Percentiles rank a stretch among this genome's conserved stretches.
Evolutionary conservation across 2,797 vertebrate species (phyloP).

Genomic region (Paguma larvata): DNA sequence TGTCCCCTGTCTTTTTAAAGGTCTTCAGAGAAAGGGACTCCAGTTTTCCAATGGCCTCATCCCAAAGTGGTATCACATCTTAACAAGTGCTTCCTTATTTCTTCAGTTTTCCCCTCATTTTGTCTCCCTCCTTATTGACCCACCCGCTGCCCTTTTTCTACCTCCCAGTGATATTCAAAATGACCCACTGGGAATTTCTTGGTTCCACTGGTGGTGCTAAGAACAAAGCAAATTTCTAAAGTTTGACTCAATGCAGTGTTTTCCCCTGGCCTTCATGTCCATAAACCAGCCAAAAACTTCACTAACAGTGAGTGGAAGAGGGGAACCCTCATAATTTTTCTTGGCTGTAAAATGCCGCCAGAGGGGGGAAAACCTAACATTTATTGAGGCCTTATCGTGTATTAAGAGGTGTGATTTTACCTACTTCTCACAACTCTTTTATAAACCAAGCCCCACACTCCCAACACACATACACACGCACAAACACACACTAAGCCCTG

Average conservation of each 20-base stretch:
- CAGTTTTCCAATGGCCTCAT: neutral
- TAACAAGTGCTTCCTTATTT: neutral
- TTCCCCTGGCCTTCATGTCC: neutral
- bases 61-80: neutral
- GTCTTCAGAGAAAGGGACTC: neutral
- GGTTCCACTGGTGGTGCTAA: neutral
- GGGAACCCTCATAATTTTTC: neutral
- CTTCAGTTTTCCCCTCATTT: neutral
- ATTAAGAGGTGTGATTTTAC: neutral
- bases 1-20: constrained; percentile 19
- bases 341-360: neutral
- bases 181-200: neutral
- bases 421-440: neutral
- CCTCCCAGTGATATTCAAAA: neutral
- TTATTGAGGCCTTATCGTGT: neutral
- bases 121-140: neutral
- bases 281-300: neutral
- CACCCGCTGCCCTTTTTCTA: neutral
- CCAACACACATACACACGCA: neutral
- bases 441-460: constrained; percentile 4
- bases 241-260: neutral
- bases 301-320: neutral
- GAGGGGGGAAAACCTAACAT: neutral
- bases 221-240: neutral
- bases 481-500: neutral